phyloP scores from a whole-genome alignment of 1,140 invertebrate species.

The Galleria mellonella region DNA sequence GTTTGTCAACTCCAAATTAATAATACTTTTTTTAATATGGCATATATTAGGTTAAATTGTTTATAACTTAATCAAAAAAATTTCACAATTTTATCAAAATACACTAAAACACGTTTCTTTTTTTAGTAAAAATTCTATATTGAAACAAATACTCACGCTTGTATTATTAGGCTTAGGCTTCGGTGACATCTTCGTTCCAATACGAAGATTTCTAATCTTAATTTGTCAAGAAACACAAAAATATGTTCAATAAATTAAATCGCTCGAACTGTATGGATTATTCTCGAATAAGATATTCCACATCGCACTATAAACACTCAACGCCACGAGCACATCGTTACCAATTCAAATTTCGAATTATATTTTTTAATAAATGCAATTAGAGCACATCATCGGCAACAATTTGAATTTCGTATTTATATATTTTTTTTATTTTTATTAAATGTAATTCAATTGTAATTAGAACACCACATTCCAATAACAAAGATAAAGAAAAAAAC shows the following conservation, averaged over 20 bases:
- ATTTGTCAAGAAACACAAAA: conserved; percentile 48
- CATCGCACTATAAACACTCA: conserved; percentile 26
- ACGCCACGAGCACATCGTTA: conserved; percentile 10
- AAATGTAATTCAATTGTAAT: too few species aligned
- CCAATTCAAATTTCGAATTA: conserved; percentile 1
- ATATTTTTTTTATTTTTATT: neutral
- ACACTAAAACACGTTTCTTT: too few species aligned
- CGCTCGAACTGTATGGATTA: conserved; percentile 31
- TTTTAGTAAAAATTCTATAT: conserved; percentile 2
- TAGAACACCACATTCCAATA: too few species aligned
- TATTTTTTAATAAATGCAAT: too few species aligned
- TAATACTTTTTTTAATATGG: too few species aligned
- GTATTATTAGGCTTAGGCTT: conserved; percentile 34
- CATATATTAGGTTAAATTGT: too few species aligned
- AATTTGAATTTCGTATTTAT: too few species aligned
- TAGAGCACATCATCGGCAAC: too few species aligned
- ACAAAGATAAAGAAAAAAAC: too few species aligned
- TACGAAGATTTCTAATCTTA: conserved; percentile 4
- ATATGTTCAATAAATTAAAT: conserved; percentile 34
- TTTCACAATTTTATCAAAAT: too few species aligned
- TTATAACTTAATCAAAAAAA: too few species aligned
- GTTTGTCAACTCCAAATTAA: too few species aligned
- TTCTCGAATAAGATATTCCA: conserved; percentile 29
- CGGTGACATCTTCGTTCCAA: conserved; percentile 37
- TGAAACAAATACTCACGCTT: conserved; percentile 43